Evolutionary conservation across 2,113 vertebrate genomes (phyloP), one percentile per base, ranked within the genome.

Genomic region (Hippoglossus stenolepis): DNA sequence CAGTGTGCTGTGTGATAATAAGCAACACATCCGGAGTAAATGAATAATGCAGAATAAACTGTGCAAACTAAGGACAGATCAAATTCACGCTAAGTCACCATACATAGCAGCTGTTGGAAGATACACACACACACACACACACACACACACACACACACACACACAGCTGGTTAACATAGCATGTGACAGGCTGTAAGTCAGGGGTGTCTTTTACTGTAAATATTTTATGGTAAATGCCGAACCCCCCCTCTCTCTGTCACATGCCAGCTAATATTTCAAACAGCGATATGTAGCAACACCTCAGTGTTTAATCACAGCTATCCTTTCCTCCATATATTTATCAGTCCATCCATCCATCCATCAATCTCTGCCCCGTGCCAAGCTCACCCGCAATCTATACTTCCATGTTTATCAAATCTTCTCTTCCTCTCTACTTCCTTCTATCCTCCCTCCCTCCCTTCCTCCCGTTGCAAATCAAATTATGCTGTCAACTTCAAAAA

Each of bases 401-500:
- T 70, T 66, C 43, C 10, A 20, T 70, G 71, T 74, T 66, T 45
- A 59, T 73, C 78, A 75, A 69, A 65, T 47, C 31, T 62, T 28
- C 15, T 11, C 31, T 11, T 54, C 60, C 51, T 38, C 43, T 51
- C 47, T 18, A 18, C 47, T 18, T 18, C 17, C 2, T 51, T 18
- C 47, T 17, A 6, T 18, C 17, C 17, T 64, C 26, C 31, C 65
- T 28, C 20, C 9, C 40, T 23, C 31, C 54, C 51, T 26, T n/a
- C 5, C 65, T 4, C 26, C 20, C 45, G 63, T 57, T 15, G 23
- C 78, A 85, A 88, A 90, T 89, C 85, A 88, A 90, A 89, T 90
- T 88, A 89, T 0, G 53, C 78, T 82, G 85, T 90, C 74, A 84
- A 47, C 78, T 77, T 85, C 66, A 83, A 79, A 88, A 86, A 89